Percentiles rank a stretch among this genome's conserved stretches.
Conservation (phyloP, 2,797 vertebrate genomes). For the Megalops cyprinoides region DNA sequence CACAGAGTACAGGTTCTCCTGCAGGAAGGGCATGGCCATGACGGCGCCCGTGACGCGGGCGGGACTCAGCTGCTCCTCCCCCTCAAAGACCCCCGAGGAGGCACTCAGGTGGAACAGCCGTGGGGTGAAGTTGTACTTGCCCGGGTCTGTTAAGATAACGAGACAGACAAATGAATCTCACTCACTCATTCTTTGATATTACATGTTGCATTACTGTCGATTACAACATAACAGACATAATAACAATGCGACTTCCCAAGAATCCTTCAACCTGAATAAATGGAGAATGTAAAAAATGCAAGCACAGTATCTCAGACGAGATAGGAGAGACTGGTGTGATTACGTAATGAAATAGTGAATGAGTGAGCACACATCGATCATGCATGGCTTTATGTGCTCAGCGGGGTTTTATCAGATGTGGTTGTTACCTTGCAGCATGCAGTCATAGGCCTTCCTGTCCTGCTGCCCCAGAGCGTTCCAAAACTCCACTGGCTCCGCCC, state of each 20-base stretch:
- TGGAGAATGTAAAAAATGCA: too few relatives aligned
- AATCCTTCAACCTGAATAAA: too few relatives aligned
- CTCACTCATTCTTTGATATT: background rate
- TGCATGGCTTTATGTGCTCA: background rate
- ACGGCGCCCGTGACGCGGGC: conserved; percentile 62
- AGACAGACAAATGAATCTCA: background rate
- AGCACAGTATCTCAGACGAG: too few relatives aligned
- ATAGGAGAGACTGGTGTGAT: too few relatives aligned
- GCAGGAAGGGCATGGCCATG: conserved; percentile 75
- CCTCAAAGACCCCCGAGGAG: conserved; percentile 66
- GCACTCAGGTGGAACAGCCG: conserved; percentile 75
- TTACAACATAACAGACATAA: background rate
- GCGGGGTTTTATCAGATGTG: background rate
- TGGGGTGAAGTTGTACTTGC: conserved; percentile 79
- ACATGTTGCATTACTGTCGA: too few relatives aligned
- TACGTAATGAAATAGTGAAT: too few relatives aligned
- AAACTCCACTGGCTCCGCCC: conserved; percentile 74
- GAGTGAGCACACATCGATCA: background rate
- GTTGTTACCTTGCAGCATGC: conserved; percentile 78
- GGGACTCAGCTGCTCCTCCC: conserved; percentile 65
- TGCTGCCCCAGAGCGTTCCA: conserved; percentile 74
- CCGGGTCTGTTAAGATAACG: conserved; percentile 68
- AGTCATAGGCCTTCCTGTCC: conserved; percentile 80
- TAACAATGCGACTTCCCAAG: too few relatives aligned
- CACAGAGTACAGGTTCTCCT: conserved; percentile 69